Conservation (phyloP, 30 jellyfish, hydroid and myxozoan genomes). For the Aurelia sp. region DNA sequence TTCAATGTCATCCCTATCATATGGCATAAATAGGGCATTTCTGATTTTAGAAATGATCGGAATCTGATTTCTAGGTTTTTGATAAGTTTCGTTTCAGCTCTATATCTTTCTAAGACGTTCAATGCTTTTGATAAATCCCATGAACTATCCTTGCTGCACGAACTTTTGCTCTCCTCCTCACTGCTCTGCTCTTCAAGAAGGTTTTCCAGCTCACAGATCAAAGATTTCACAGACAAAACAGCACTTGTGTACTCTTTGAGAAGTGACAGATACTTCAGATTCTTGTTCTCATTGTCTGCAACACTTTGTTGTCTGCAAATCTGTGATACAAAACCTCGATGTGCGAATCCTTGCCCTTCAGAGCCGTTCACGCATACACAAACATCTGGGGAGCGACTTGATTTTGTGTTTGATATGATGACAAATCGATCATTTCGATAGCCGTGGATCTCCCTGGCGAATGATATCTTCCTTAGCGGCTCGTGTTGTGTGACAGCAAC, state of each 20-base stretch:
- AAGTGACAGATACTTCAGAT: conserved; percentile 21
- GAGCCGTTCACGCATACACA: conserved; percentile 51
- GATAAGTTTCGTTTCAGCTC: conserved; percentile 47
- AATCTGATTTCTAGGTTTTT: conserved; percentile 41
- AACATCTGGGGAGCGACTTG: conserved; percentile 36
- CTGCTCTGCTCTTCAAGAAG: conserved; percentile 51
- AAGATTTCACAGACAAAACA: conserved; percentile 14
- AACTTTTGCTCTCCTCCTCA: conserved; percentile 5
- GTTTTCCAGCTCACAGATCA: conserved; percentile 50
- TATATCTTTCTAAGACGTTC: conserved; percentile 49
- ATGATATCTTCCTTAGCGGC: conserved; percentile 3
- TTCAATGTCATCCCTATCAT: conserved; percentile 12
- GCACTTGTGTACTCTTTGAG: conserved; percentile 37
- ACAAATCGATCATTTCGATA: conserved; percentile 32
- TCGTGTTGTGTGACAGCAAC: conserved; percentile 28
- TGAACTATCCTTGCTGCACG: not conserved
- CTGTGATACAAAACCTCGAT: conserved; percentile 12
- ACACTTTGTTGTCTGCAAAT: conserved; percentile 38
- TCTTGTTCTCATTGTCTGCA: conserved; percentile 12
- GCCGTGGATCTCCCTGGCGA: not conserved
- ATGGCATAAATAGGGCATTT: conserved; percentile 44
- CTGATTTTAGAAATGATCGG: conserved; percentile 60
- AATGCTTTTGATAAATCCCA: conserved; percentile 60
- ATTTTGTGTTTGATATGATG: conserved; percentile 37
- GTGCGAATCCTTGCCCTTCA: conserved; percentile 65